Evolutionary conservation across 2,888 invertebrate genomes (phyloP), one percentile per base, ranked within the genome.

Genomic region (Hirtodrosophila histrioides): DNA sequence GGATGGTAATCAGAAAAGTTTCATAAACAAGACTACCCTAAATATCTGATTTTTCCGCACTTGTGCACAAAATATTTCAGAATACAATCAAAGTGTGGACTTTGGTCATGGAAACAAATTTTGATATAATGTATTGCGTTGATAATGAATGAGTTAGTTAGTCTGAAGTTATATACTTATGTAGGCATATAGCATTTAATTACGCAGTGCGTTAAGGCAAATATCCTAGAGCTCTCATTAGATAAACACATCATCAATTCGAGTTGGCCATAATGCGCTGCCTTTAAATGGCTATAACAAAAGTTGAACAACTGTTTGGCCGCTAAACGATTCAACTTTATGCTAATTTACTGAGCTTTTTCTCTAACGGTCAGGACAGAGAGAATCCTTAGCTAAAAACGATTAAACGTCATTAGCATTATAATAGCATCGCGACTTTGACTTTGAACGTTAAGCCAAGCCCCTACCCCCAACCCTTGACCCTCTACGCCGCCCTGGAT

Each of bases 361-460:
- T 46, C 35, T 9, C 24, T 24, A 10, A 8, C 9, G n/a, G 23
- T 35, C 37, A 33, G 43, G 51, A 43, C 57, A 39, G 36, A 45
- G 54, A 12, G 53, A 46, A 70, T 50, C 46, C 33, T 43, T 43
- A 41, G 37, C 56, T 65, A 41, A 80, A 86, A 75, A 61, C 79
- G 81, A 73, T 80, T 84, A 80, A 80, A 77, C 66, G 66, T 86
- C 78, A 80, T 80, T 86, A 86, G 87, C 87, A 80, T 86, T 86
- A 73, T 80, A 80, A 73, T 67, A 76, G 69, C 69, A 65, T 57
- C 46, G 65, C 80, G 68, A 66, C 81, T 64, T 66, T 69, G 45
- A 57, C 73, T 68, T 77, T 75, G 71, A 64, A 57, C 71, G 41
- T 12, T 29, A 37, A 53, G 55, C 35, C 33, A 10, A 17, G 45